Evolutionary conservation across 1,140 invertebrate genomes (phyloP), one percentile per base, ranked within the genome.

Genomic region (Anastatus disparis): DNA sequence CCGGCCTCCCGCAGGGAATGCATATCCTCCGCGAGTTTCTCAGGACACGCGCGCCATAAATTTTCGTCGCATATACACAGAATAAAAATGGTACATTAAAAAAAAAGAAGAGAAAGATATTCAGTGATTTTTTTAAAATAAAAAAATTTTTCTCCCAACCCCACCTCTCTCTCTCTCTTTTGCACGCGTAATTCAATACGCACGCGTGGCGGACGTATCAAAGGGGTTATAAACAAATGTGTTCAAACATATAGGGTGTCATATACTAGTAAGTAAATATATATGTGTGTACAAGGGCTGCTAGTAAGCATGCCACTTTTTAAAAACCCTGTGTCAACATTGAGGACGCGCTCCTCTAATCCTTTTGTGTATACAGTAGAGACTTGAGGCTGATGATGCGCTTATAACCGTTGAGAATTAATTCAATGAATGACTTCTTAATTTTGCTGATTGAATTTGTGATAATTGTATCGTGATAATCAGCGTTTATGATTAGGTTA

Each of bases 221-320:
- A 35, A 82, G 78, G 80, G 82, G 82, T 83, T 82, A 83, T 85
- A 82, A 83, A 83, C 81, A 85, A 85, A 84, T 83, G 80, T 85
- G 83, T 85, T 84, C 79, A 85, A 85, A 85, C 82, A 84, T 83
- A 81, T 83, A 83, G 82, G 79, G 79, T 83, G 79, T 81, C 81
- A 72, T 70, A 71, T 62, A 70, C n/a, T n/a, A n/a, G n/a, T n/a
- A n/a, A n/a, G n/a, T n/a, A n/a, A n/a, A n/a, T n/a, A n/a, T n/a
- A n/a, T n/a, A n/a, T n/a, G n/a, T n/a, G n/a, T n/a, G n/a, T n/a
- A n/a, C n/a, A n/a, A n/a, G n/a, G n/a, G n/a, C n/a, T n/a, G n/a
- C n/a, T n/a, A n/a, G n/a, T n/a, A n/a, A n/a, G n/a, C n/a, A n/a
- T n/a, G n/a, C n/a, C n/a, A n/a, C n/a, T n/a, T n/a, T n/a, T n/a